Evolutionary conservation across 2,888 invertebrate genomes (phyloP), one percentile per base, ranked within the genome.

Genomic region (Mayetiola destructor): DNA sequence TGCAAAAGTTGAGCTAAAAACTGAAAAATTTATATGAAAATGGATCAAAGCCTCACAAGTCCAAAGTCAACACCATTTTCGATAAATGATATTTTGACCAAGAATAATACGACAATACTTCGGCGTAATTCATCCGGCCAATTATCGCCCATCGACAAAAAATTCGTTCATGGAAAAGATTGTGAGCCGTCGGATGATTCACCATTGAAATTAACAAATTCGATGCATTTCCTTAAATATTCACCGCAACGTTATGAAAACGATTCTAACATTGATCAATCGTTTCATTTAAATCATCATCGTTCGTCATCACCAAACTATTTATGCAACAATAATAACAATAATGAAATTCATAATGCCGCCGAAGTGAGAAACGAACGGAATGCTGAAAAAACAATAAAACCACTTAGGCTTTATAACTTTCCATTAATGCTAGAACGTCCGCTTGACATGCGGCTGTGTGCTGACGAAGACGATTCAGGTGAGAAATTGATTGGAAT

Each of bases 1-100:
- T n/a, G n/a, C n/a, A n/a, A n/a, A n/a, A n/a, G n/a, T n/a, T n/a
- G n/a, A n/a, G n/a, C n/a, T n/a, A n/a, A n/a, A n/a, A n/a, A n/a
- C n/a, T n/a, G n/a, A n/a, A n/a, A n/a, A n/a, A n/a, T n/a, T 9
- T 32, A 12, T 14, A 12, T 53, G 18, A 37, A 23, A 40, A 56
- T 56, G 56, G 42, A 56, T 14, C 39, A 40, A 3, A 18, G 21
- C 21, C 20, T 48, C 8, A 58, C 56, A 14, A 37, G 59, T 20
- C 40, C 59, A 23, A 68, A 66, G 61, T 71, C 77, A 10, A 84
- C 84, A 10, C 84, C 84, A 35, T 84, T 84, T 70, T 84, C 83
- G 10, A 84, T 84, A 57, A 83, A 84, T 64, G 84, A 84, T 64
- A 84, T 84, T 67, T 69, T 84, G 65, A 80, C 80, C n/a, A 66